Base-by-base conservation (phyloP, 1,140 invertebrate species). In the Calosoma granatense region DNA sequence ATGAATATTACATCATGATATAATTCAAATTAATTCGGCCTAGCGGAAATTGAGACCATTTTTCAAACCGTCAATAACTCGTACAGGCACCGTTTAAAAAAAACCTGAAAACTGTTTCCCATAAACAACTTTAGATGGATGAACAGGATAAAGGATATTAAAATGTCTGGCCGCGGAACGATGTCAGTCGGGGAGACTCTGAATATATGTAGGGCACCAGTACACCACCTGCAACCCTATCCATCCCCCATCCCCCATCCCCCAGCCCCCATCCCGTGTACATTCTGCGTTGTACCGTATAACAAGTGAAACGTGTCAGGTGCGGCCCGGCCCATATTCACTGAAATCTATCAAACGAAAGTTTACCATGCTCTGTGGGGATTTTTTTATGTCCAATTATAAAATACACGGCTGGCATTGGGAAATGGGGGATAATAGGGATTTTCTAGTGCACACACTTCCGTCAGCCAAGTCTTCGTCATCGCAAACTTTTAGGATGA, bases 371-470 rank as follows among this genome's bases (percentile, higher is more conserved):
- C 41, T 30, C 14, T 30, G 26, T 14, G 41, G 41, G 17, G 9
- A 12, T 47, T 47, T 47, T 47, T 47, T 47, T 17, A 47, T 47
- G 41, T 47, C 41, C 41, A 47, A 47, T 47, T 47, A 47, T 47
- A 47, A 47, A 47, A 47, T 47, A 47, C 41, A 47, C 17, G 41
- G 9, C 41, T 47, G 6, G 9, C 41, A 17, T 47, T 47, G 9
- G n/a, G 26, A 36, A 36, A 36, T 9, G 26, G n/a, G 26, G 26
- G 26, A 36, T 36, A 36, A 36, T 36, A 36, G 6, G 26, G 26
- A 36, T 36, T 36, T 36, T 36, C 26, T 36, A n/a, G 26, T 36
- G 6, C 6, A n/a, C n/a, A 36, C n/a, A 47, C 17, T 12, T 17
- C 6, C 41, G 41, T 9, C 41, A 11, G 9, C 4, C 41, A 11